Evolutionary conservation across 2,888 invertebrate genomes (phyloP).

Genomic region (Lissocephala sabroskyi): DNA sequence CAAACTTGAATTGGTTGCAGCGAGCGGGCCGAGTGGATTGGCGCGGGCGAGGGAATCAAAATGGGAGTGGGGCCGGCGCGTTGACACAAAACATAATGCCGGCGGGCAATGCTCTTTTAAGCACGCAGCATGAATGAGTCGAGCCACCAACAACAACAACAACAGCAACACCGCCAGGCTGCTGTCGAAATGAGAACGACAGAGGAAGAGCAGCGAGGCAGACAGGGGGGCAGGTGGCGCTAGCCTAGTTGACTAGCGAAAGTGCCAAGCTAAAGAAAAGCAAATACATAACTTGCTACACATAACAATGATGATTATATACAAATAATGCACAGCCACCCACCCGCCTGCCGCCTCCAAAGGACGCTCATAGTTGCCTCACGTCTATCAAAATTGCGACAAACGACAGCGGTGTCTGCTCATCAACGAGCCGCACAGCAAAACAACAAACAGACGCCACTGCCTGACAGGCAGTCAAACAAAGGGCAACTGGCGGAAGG

Average conservation of each 20-base stretch:
- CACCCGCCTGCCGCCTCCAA: no score
- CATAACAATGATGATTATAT: conserved; percentile 53
- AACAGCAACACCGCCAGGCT: background rate
- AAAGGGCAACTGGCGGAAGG: conserved; percentile 22
- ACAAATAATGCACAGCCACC: no score
- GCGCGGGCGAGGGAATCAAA: background rate
- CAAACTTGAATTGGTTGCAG: background rate
- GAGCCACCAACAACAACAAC: conserved; percentile 6
- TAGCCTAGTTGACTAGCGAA: conserved; percentile 34
- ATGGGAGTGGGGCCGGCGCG: conserved; percentile 11
- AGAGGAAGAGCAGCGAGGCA: background rate
- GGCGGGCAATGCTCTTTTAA: conserved; percentile 67
- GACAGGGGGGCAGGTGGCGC: conserved; percentile 1
- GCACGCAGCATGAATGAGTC: conserved; percentile 45
- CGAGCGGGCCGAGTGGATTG: background rate
- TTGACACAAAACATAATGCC: conserved; percentile 65
- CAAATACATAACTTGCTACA: conserved; percentile 2
- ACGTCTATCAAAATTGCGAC: conserved; percentile 47
- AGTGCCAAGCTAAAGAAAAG: conserved; percentile 31
- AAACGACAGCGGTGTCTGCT: no score
- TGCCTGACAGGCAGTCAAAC: conserved; percentile 19
- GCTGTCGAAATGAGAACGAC: background rate
- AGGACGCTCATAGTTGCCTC: no score
- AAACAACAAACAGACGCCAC: conserved; percentile 18
- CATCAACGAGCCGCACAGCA: conserved; percentile 10